Percentiles rank a stretch among this genome's conserved stretches.
These are phyloP conservation scores for Crypturellus undulatus DNA, from an alignment of 2,113 vertebrate species.

Conservation along the genomic window DNA sequence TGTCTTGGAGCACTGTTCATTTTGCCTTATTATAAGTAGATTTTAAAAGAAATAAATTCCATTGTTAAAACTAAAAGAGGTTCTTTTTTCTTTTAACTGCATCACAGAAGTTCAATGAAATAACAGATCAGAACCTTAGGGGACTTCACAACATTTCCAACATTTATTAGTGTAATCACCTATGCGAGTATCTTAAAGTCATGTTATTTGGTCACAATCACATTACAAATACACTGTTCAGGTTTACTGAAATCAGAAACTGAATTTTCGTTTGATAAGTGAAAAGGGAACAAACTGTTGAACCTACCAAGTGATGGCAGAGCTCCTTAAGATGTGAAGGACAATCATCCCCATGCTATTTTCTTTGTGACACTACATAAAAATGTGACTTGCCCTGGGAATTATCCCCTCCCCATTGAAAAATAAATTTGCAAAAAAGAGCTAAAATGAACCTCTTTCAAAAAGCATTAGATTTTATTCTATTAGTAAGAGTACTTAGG, in stretches of 20 bases:
- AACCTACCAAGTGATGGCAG: background rate
- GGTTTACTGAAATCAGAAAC: background rate
- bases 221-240: background rate
- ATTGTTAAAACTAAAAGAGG: background rate
- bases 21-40: constrained; percentile 33
- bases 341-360: background rate
- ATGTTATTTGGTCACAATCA: background rate
- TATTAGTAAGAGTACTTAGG: background rate
- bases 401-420: background rate
- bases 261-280: background rate
- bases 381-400: background rate
- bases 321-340: background rate
- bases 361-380: background rate
- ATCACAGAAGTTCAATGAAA: background rate
- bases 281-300: background rate
- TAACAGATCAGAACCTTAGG: background rate
- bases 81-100: background rate
- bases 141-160: background rate
- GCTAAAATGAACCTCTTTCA: background rate
- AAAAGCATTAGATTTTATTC: background rate
- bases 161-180: background rate
- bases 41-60: background rate
- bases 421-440: background rate
- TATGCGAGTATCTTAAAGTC: background rate
- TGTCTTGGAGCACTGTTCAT: background rate